Conservation (phyloP, 2,797 vertebrate species). For the Sardinella longiceps region DNA sequence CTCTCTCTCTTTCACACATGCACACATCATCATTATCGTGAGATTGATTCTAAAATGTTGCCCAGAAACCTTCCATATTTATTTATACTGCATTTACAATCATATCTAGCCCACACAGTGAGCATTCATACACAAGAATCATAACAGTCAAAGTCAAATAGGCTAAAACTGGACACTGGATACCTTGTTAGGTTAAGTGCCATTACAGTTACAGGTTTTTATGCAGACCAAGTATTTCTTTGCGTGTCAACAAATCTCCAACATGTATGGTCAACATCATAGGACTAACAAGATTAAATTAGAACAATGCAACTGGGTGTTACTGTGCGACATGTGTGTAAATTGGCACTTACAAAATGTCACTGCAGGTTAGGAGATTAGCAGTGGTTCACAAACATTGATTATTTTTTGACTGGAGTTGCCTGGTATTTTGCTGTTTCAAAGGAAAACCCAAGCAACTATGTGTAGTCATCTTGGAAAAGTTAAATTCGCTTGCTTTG, state of each 20-base stretch:
- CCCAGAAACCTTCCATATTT: background rate
- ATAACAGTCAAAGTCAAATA: too few species aligned
- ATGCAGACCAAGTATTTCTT: slow-evolving; percentile 24
- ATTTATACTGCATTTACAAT: background rate
- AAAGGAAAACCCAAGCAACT: slow-evolving; percentile 5
- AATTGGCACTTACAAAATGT: slow-evolving; percentile 8
- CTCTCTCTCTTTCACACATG: slow-evolving; percentile 48
- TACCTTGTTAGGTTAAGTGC: too few species aligned
- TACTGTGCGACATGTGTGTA: background rate
- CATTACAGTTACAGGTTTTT: background rate
- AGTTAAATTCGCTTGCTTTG: slow-evolving; percentile 22
- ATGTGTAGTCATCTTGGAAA: background rate
- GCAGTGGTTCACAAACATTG: slow-evolving; percentile 7
- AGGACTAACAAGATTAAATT: slow-evolving; percentile 14
- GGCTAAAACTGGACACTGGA: too few species aligned
- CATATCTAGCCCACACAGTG: background rate
- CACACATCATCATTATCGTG: slow-evolving; percentile 36
- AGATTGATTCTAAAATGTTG: background rate
- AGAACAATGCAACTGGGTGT: background rate
- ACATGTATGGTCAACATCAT: background rate
- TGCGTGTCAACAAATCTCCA: slow-evolving; percentile 18
- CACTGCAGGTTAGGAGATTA: slow-evolving; percentile 7
- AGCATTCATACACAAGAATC: background rate
- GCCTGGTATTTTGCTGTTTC: slow-evolving; percentile 16
- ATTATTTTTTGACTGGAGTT: background rate